Evolutionary conservation across 1,140 invertebrate species (phyloP).

Genomic region (Drosophila prosaltans): DNA sequence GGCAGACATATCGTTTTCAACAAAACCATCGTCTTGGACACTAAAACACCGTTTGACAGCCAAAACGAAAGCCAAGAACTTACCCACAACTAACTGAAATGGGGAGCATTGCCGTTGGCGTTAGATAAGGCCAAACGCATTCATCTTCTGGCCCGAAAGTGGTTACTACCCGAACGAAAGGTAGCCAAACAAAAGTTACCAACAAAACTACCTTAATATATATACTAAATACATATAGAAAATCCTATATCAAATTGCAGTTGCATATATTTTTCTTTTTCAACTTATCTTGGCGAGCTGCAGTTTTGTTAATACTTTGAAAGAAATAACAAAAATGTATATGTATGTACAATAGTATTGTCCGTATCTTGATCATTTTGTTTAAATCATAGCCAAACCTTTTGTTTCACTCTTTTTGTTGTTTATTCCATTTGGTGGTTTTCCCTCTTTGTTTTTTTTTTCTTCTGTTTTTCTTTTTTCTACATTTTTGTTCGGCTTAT

Average conservation of each 20-base stretch:
- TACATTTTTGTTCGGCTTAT: slow-evolving; percentile 62
- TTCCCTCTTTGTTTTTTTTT: slow-evolving; percentile 30
- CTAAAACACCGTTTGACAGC: slow-evolving; percentile 74
- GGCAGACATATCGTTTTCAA: slow-evolving; percentile 62
- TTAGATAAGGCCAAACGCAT: slow-evolving; percentile 75
- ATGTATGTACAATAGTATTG: slow-evolving; percentile 13
- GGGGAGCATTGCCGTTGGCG: slow-evolving; percentile 32
- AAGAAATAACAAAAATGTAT: slow-evolving; percentile 7
- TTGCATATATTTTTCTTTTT: slow-evolving; percentile 45
- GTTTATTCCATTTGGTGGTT: slow-evolving; percentile 28
- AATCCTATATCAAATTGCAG: slow-evolving; percentile 39
- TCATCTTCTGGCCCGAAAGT: slow-evolving; percentile 59
- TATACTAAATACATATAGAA: background rate
- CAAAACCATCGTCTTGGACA: slow-evolving; percentile 26
- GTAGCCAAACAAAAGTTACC: slow-evolving; percentile 37
- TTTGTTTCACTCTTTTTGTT: slow-evolving; percentile 43
- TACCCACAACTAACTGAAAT: slow-evolving; percentile 32
- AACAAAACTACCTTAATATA: slow-evolving; percentile 41
- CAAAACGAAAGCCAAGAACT: slow-evolving; percentile 43
- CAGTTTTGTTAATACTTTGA: slow-evolving; percentile 42
- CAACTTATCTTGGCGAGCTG: slow-evolving; percentile 49
- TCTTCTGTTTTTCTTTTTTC: slow-evolving; percentile 38
- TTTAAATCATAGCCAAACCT: slow-evolving; percentile 51
- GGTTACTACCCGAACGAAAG: slow-evolving; percentile 5
- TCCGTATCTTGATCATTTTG: slow-evolving; percentile 55